Evolutionary conservation across 2,113 vertebrate species (phyloP).

Genomic region (Regulus satrapa): DNA sequence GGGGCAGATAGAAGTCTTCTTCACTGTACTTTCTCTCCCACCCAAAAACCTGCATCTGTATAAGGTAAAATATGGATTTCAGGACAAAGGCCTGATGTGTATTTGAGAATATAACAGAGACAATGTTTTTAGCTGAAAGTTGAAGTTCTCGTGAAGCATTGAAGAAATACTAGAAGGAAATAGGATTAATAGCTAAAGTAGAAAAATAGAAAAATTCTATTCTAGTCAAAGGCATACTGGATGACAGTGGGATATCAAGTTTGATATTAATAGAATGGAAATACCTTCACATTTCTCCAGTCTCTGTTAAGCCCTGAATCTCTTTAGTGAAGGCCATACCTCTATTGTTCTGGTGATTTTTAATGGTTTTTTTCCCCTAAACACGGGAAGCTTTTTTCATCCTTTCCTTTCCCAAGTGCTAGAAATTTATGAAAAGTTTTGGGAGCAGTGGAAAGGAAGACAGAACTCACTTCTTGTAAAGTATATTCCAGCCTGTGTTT

Average conservation of each 20-base stretch:
- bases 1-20: not conserved
- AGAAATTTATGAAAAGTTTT: not conserved
- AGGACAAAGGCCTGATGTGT: not conserved
- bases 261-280: not conserved
- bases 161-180: not conserved
- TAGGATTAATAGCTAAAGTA: not conserved
- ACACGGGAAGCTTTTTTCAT: not conserved
- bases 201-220: not conserved
- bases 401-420: not conserved
- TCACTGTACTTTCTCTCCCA: not conserved
- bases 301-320: not conserved
- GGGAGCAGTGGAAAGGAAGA: not conserved
- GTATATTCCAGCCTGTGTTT: constrained; percentile 1
- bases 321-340: not conserved
- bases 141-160: not conserved
- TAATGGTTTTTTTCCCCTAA: not conserved
- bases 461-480: not conserved
- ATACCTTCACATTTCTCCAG: not conserved
- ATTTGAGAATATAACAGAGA: not conserved
- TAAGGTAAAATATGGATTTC: not conserved
- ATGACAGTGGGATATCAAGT: not conserved
- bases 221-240: not conserved
- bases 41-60: not conserved
- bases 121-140: not conserved
- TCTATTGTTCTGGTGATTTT: not conserved